Base-by-base conservation (phyloP, 1,140 invertebrate genomes). In the Drosophila quadrilineata region DNA sequence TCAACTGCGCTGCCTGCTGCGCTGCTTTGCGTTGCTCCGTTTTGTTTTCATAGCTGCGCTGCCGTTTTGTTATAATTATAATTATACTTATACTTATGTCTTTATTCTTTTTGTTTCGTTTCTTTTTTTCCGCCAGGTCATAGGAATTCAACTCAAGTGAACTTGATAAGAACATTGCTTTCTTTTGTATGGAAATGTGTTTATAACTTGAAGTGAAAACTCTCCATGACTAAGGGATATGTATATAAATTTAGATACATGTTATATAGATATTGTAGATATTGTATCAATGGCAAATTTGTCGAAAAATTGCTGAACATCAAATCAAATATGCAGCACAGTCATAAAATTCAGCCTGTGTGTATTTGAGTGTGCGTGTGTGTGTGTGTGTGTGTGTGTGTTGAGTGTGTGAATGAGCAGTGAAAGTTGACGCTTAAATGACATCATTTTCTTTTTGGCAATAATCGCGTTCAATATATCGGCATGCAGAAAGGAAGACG, bases 361-460 rank as follows among this genome's bases (percentile, higher is more conserved):
- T n/a, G n/a, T n/a, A n/a, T n/a, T n/a, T n/a, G n/a, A n/a, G n/a
- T n/a, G n/a, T n/a, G n/a, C n/a, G n/a, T n/a, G n/a, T n/a, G n/a
- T n/a, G n/a, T n/a, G n/a, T n/a, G n/a, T n/a, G n/a, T n/a, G n/a
- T n/a, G n/a, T n/a, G n/a, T n/a, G n/a, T n/a, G n/a, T n/a, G n/a
- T n/a, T 35, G 41, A 46, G 60, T 62, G 58, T 63, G 59, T 70
- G 68, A 82, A 65, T 45, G 65, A 59, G 26, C 66, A 84, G 79
- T 84, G 79, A 84, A 84, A 84, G 79, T 84, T 75, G 52, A 54
- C 75, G 76, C 67, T 72, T 84, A 75, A 84, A 79, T 84, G 79
- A 84, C 79, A 84, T 84, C 79, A 84, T 85, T 85, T 40, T 40
- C 16, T 40, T 40, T 40, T 80, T 79, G 59, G 73, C 64, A 75